phyloP scores from a whole-genome alignment of 35 echinoderm and acorn worm genomes.

The Strongylocentrotus purpuratus region DNA sequence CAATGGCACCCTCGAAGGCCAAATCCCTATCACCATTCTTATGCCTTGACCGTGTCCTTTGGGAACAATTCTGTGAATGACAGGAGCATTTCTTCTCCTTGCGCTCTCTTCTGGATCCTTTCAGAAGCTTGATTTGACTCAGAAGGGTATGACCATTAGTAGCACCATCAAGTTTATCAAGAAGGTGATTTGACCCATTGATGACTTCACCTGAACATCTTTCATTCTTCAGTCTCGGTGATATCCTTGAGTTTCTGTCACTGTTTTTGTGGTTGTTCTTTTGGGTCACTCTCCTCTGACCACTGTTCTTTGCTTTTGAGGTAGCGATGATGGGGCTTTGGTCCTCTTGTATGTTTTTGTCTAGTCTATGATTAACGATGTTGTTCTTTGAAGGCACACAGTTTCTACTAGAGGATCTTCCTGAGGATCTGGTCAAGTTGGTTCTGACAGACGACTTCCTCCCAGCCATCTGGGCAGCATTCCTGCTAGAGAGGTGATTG shows the following conservation, averaged over 20 bases:
- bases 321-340: slow-evolving; percentile 40
- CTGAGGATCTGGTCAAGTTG: slow-evolving; percentile 39
- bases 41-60: not conserved
- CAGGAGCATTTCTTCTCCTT: slow-evolving; percentile 42
- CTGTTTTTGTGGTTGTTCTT: slow-evolving; percentile 20
- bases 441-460: not conserved
- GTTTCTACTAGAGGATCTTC: slow-evolving; percentile 32
- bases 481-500: slow-evolving; percentile 30
- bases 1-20: slow-evolving; percentile 31
- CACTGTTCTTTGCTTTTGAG: slow-evolving; percentile 28
- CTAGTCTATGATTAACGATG: slow-evolving; percentile 38
- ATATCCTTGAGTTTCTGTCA: not conserved
- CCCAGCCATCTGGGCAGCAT: not conserved
- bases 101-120: slow-evolving; percentile 38
- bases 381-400: slow-evolving; percentile 41
- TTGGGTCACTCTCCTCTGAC: not conserved
- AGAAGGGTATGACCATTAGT: slow-evolving; percentile 29
- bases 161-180: not conserved
- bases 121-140: slow-evolving; percentile 34
- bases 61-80: slow-evolving; percentile 23
- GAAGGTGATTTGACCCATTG: slow-evolving; percentile 10
- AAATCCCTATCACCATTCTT: not conserved
- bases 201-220: not conserved
- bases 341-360: not conserved
- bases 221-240: not conserved